Conservation (phyloP, 2,113 vertebrate genomes). For the Lophochroa leadbeateri region DNA sequence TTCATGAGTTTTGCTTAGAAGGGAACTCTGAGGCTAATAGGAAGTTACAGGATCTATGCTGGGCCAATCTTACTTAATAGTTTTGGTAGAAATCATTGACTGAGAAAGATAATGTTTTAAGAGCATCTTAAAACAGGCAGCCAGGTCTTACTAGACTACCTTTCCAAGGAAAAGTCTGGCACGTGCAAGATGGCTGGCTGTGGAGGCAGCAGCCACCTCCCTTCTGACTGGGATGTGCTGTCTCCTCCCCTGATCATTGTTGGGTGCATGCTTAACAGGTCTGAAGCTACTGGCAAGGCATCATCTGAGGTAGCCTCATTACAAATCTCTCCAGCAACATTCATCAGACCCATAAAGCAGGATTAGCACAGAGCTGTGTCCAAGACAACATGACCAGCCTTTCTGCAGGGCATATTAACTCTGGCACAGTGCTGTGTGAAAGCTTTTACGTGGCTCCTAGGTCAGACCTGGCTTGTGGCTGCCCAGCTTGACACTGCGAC, state of each 20-base stretch:
- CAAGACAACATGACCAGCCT: not conserved
- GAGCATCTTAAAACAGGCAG: not conserved
- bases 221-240: no score
- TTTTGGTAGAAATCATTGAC: not conserved
- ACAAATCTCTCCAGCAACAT: not conserved
- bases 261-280: not conserved
- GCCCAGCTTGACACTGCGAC: not conserved
- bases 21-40: not conserved
- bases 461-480: not conserved
- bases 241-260: not conserved
- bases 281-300: not conserved
- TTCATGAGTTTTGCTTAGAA: not conserved
- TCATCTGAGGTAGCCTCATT: not conserved
- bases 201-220: not conserved
- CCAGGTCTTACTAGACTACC: not conserved
- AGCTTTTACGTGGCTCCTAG: not conserved
- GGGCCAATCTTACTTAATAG: not conserved
- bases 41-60: not conserved
- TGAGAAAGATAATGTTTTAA: not conserved
- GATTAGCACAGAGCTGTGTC: not conserved
- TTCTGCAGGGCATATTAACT: not conserved
- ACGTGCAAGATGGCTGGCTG: rapidly evolving
- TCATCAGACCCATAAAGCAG: not conserved
- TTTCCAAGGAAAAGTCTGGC: not conserved
- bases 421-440: not conserved